Evolutionary conservation across 2,888 invertebrate species (phyloP), one percentile per base, ranked within the genome.

Genomic region (Scaptomyza flava): DNA sequence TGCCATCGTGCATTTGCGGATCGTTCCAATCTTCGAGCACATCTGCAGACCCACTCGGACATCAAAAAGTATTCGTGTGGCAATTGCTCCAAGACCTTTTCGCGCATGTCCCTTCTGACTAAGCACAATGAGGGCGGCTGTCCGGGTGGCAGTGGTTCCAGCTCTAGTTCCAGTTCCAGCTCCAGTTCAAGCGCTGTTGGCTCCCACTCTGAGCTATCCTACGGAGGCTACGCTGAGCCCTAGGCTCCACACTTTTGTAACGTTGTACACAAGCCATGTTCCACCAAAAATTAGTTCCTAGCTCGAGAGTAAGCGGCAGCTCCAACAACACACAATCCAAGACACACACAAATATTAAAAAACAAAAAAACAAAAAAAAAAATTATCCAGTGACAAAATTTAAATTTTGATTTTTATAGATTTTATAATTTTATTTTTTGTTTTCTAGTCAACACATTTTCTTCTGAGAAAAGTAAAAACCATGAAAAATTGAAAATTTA

Each of bases 1-100:
- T 99, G 99, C 92, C 96, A 97, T 86, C 95, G 99, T 43, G 98
- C 98, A 1, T 99, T 99, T 92, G 99, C 99, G 42, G 99, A 99
- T 93, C 94, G 99, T 68, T 98, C 98, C 48, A 99, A 99, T 92
- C 93, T 99, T 65, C 94, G 99, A 42, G 99, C 99, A 2, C 99
- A 99, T 92, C 94, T 99, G 12, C 99, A 99, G 92, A 99, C 99
- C 1, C 99, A 99, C 92, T 98, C 98, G 27, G 98, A 98, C 89
- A 96, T 99, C 14, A 99, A 99, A 93, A 98, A 99, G 92, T 99
- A 99, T 93, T 97, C 97, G 53, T 99, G 99, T 91, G 94, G 95
- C 31, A 95, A 95, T 20, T 99, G 99, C 93, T 96, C 96, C 79
- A 99, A 98, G 91, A 98, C 99, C 11, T 99, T 99, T 93, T 98